These are phyloP conservation scores for Chelonus insularis DNA, from an alignment of 1,140 invertebrate species.

Conservation along the genomic window DNA sequence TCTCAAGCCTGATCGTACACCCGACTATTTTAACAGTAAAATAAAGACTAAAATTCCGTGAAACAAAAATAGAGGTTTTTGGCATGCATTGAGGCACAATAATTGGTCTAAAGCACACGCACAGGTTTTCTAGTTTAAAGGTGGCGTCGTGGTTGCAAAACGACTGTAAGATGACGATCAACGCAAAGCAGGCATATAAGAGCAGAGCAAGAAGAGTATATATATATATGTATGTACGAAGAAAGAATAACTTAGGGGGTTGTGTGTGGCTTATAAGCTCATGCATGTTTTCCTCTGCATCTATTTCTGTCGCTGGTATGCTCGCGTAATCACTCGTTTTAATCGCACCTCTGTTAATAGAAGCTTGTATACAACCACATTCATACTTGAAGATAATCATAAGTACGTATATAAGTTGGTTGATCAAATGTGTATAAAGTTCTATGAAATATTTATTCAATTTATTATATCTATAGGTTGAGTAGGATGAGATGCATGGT, in stretches of 20 bases:
- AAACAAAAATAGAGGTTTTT: background rate
- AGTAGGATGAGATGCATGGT: background rate
- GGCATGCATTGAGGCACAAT: background rate
- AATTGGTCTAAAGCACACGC: background rate
- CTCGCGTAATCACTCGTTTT: conserved; percentile 32
- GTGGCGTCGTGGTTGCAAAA: background rate
- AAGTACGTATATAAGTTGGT: background rate
- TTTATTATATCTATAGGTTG: background rate
- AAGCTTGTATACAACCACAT: too few species aligned
- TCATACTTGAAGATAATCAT: too few species aligned
- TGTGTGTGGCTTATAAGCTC: conserved; percentile 5
- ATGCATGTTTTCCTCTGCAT: conserved; percentile 30
- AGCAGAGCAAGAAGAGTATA: too few species aligned
- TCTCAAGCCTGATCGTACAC: background rate
- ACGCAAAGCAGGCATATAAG: conserved; percentile 7
- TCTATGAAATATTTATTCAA: background rate
- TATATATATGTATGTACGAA: conserved; percentile 1
- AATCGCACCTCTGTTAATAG: conserved; percentile 24
- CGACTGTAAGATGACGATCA: background rate
- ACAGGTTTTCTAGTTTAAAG: too few species aligned
- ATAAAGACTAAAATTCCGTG: background rate
- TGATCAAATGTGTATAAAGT: too few species aligned
- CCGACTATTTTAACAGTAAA: background rate
- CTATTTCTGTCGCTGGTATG: conserved; percentile 30
- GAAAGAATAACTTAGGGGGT: background rate